Percentiles rank a stretch among this genome's conserved stretches.
phyloP scores from a whole-genome alignment of 1,140 invertebrate species.

The Battus philenor region DNA sequence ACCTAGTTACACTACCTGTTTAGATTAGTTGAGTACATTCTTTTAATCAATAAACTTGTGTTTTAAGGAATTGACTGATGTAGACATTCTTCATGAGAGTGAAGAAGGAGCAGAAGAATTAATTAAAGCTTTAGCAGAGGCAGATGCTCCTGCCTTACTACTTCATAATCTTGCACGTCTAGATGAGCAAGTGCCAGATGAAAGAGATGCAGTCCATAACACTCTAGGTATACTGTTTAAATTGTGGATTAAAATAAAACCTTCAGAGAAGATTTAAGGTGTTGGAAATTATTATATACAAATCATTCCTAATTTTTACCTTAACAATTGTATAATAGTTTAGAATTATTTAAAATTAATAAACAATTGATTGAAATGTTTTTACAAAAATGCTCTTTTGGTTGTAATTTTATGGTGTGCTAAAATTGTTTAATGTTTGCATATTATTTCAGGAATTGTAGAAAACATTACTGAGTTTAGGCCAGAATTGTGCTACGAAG shows the following conservation, averaged over 20 bases:
- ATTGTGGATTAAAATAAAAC: too few species aligned
- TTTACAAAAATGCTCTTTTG: background rate
- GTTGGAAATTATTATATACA: too few species aligned
- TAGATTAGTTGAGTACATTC: too few species aligned
- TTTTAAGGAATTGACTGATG: constrained; percentile 93
- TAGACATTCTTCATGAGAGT: constrained; percentile 95
- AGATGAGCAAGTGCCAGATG: constrained; percentile 96
- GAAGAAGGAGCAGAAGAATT: constrained; percentile 87
- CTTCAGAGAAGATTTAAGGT: too few species aligned
- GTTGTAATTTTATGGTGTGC: too few species aligned
- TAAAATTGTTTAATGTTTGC: too few species aligned
- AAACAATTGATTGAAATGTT: too few species aligned
- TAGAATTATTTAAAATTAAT: too few species aligned
- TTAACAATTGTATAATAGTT: too few species aligned
- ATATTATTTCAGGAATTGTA: constrained; percentile 86
- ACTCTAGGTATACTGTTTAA: constrained; percentile 82
- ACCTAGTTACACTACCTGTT: too few species aligned
- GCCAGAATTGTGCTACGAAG: constrained; percentile 88
- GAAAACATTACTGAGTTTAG: constrained; percentile 96
- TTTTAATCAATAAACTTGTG: constrained; percentile 11
- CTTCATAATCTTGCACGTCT: constrained; percentile 95
- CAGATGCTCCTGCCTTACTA: constrained; percentile 93
- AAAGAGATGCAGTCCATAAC: constrained; percentile 97
- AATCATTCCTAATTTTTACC: too few species aligned
- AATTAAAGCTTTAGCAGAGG: constrained; percentile 88